Percentiles rank a stretch among this genome's conserved stretches.
Evolutionary conservation across 2,113 vertebrate species (phyloP).

Genomic region (Erythrocercus mccallii): DNA sequence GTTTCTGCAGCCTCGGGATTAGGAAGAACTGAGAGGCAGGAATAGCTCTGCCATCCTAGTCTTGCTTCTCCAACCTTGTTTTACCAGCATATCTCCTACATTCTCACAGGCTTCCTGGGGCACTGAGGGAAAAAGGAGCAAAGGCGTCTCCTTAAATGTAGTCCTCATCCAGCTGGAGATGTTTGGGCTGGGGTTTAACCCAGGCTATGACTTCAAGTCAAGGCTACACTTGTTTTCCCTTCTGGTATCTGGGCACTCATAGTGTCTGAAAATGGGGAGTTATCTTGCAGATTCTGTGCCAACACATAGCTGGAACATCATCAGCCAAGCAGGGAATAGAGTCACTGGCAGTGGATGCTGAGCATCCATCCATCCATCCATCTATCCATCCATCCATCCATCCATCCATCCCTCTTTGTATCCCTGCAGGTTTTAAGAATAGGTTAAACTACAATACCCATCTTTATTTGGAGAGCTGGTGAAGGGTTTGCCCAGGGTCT

Average conservation of each 20-base stretch:
- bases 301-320: neutral
- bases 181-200: neutral
- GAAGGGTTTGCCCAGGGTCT: neutral
- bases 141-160: neutral
- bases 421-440: neutral
- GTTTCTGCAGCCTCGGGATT: neutral
- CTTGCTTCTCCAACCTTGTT: neutral
- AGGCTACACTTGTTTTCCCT: neutral
- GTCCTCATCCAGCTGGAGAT: neutral
- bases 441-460: neutral
- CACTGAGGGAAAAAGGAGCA: neutral
- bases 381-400: neutral
- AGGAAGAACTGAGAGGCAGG: neutral
- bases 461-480: neutral
- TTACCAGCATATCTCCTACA: neutral
- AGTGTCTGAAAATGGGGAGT: neutral
- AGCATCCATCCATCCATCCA: neutral
- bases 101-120: neutral
- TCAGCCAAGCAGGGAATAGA: neutral
- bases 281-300: neutral
- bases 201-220: neutral
- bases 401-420: neutral
- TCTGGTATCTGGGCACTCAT: neutral
- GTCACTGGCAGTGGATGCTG: neutral
- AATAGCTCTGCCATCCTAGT: neutral